Evolutionary conservation across 1,140 invertebrate genomes (phyloP).

Genomic region (Leptopilina clavipes): DNA sequence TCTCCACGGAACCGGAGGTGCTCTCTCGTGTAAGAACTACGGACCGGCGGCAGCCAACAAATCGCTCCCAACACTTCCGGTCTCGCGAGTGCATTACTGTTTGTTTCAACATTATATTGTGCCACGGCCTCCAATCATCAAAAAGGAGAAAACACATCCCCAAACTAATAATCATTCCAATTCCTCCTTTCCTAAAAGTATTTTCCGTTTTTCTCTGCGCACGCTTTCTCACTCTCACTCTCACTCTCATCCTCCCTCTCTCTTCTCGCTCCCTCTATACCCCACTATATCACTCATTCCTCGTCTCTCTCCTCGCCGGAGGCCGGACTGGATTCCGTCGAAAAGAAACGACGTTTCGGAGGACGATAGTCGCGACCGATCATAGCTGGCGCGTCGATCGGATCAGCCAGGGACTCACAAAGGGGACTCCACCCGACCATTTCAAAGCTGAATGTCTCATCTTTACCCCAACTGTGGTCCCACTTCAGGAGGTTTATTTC

Average conservation of each 20-base stretch:
- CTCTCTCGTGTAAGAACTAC: conserved; percentile 34
- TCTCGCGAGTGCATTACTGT: conserved; percentile 7
- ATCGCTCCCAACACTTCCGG: conserved; percentile 2
- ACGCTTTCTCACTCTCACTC: conserved; percentile 46
- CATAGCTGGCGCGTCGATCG: conserved; percentile 75
- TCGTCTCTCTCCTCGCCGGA: conserved; percentile 45
- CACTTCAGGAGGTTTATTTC: not conserved
- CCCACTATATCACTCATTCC: conserved; percentile 44
- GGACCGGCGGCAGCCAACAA: conserved; percentile 33
- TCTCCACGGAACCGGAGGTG: conserved; percentile 53
- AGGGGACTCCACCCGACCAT: conserved; percentile 4
- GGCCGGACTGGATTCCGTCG: conserved; percentile 65
- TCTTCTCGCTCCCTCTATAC: conserved; percentile 43
- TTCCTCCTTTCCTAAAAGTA: not conserved
- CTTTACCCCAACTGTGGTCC: conserved; percentile 13
- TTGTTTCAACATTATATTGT: too few relatives aligned
- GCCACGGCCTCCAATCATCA: too few relatives aligned
- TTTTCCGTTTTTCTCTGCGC: conserved; percentile 44
- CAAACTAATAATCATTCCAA: not conserved
- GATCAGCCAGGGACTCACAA: conserved; percentile 57
- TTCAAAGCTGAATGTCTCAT: conserved; percentile 19
- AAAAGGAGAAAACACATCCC: not conserved
- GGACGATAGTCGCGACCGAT: conserved; percentile 75
- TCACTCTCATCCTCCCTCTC: conserved; percentile 46
- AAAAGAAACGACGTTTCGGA: conserved; percentile 76